phyloP scores from a whole-genome alignment of 2,888 invertebrate species.

The Dyspetes luteomarginatus region DNA sequence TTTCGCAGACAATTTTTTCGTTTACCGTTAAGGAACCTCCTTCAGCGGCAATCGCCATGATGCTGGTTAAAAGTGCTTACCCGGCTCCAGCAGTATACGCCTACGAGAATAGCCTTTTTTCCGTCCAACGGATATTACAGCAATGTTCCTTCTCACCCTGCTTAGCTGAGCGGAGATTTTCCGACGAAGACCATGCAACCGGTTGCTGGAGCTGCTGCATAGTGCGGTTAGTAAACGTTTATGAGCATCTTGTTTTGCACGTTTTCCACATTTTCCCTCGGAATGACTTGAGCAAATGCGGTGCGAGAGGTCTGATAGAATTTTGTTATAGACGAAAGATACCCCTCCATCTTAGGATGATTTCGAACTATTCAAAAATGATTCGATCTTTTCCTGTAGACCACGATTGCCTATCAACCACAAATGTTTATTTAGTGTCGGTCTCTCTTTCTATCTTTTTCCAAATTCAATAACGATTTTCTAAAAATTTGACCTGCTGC shows the following conservation, averaged over 20 bases:
- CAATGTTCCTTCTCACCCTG: conserved; percentile 24
- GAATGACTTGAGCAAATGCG: neutral
- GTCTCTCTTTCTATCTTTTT: neutral
- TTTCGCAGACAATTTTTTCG: conserved; percentile 77
- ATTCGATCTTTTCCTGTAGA: too few relatives aligned
- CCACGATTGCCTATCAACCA: too few relatives aligned
- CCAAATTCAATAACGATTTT: neutral
- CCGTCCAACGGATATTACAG: conserved; percentile 24
- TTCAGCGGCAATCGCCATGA: conserved; percentile 43
- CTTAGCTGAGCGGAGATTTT: neutral
- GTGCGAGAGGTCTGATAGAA: neutral
- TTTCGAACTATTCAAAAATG: too few relatives aligned
- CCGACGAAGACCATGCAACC: conserved; percentile 17
- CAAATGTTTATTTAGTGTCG: neutral
- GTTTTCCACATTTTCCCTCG: too few relatives aligned
- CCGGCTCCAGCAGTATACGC: conserved; percentile 12
- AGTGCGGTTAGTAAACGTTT: neutral
- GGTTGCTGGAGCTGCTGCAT: conserved; percentile 14
- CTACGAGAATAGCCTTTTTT: conserved; percentile 2
- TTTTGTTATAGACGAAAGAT: neutral
- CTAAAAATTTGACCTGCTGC: neutral
- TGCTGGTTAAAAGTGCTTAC: conserved; percentile 35
- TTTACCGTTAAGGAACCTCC: conserved; percentile 72
- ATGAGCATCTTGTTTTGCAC: too few relatives aligned
- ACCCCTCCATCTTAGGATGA: neutral